Base-by-base conservation (phyloP, 2,888 invertebrate species). In the Dexiosoma caninum region DNA sequence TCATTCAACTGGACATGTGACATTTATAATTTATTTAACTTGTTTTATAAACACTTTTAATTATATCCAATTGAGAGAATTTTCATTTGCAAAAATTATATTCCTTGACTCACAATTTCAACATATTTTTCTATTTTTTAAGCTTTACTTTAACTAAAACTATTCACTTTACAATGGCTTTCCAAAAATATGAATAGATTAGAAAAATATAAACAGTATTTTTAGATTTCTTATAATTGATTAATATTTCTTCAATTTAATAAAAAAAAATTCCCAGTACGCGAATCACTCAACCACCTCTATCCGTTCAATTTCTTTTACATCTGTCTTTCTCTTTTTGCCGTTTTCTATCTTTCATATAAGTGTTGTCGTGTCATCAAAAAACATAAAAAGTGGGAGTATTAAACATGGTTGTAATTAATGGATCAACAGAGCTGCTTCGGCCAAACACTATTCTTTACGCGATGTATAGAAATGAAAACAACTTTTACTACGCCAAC, bases 321-420 rank as follows among this genome's bases (percentile, higher is more conserved):
- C 83, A 82, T 84, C 84, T 83, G 83, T 83, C 82, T 82, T 72
- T 69, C 67, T 76, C 79, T 76, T 79, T 70, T 75, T 60, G 57
- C 66, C 71, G 42, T 81, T 76, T 79, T 79, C 64, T 51, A 53
- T 69, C 69, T 64, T 79, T 55, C 16, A 12, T 1, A 0, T 30
- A 30, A 16, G 70, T 3, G 57, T 37, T 46, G 62, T 51, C 55
- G 69, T 42, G 62, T 7, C 69, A 1, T 3, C 12, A 27, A 44
- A 59, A 62, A 2, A 7, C 6, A n/a, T 7, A 5, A 12, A 6
- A 37, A n/a, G 30, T 4, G 51, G 59, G 53, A 60, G 67, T 69
- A 44, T 5, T 37, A 44, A 6, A 21, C 51, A 44, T 9, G 27
- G 67, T 74, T 74, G 64, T 19, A 16, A n/a, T 49, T 6, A 16